Evolutionary conservation across 2,797 vertebrate genomes (phyloP).

Genomic region (Danio jaintianensis): DNA sequence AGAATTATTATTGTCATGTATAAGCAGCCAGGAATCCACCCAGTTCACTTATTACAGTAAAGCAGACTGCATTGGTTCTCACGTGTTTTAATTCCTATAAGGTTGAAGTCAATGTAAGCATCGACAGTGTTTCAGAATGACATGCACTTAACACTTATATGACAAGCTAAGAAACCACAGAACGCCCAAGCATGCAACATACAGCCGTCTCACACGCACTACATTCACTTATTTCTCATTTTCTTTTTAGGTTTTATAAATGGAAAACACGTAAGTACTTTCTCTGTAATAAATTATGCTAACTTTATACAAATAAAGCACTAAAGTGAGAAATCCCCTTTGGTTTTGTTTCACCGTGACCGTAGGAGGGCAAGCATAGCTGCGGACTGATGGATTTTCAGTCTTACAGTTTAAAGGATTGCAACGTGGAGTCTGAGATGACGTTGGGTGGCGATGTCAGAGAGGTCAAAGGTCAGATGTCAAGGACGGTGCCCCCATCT

Average conservation of each 20-base stretch:
- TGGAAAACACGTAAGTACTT: conserved; percentile 58
- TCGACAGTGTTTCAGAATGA: conserved; percentile 55
- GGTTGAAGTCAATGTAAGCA: conserved; percentile 30
- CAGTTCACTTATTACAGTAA: conserved; percentile 51
- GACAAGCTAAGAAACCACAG: conserved; percentile 52
- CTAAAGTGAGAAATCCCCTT: neutral
- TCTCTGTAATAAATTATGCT: neutral
- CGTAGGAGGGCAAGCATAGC: neutral
- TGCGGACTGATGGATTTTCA: too few relatives aligned
- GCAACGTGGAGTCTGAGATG: neutral
- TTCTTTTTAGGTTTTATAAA: conserved; percentile 54
- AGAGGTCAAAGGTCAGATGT: neutral
- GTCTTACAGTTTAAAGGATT: neutral
- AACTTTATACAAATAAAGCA: neutral
- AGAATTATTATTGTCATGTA: neutral
- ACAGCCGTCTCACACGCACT: neutral
- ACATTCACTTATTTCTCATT: conserved; percentile 35
- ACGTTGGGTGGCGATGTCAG: neutral
- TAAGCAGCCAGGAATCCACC: conserved; percentile 51
- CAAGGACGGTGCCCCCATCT: neutral
- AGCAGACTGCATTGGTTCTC: conserved; percentile 1
- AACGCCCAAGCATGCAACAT: neutral
- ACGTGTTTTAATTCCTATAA: conserved; percentile 54
- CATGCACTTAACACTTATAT: conserved; percentile 13
- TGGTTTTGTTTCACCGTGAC: neutral